Base-by-base conservation (phyloP, 2,113 vertebrate species). In the Leptosomus discolor region DNA sequence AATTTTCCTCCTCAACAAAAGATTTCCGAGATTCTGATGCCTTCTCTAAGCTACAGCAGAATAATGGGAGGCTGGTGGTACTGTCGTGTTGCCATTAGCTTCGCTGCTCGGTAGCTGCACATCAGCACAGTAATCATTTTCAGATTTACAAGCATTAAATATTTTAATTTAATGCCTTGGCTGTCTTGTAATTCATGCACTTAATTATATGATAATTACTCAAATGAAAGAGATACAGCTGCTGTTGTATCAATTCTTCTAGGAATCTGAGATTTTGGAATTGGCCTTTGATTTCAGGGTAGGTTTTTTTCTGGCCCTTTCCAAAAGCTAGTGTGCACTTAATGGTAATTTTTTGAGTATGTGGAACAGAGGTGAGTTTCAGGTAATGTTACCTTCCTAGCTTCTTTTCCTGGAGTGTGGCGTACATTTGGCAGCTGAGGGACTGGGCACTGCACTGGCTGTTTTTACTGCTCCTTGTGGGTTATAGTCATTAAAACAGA, bases 91-190 rank as follows among this genome's bases (percentile, higher is more conserved):
- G 97, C 98, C 94, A 96, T 98, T 97, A 98, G 97, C 94, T 94
- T 95, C 80, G 8, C 97, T 97, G 87, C 95, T 98, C 97, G 20
- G 97, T 97, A 98, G 97, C 98, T 98, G 97, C 96, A 95, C 98
- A 98, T 99, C 98, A 98, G 98, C 98, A 98, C 97, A 97, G 98
- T 98, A 98, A 98, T 98, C 98, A 98, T 99, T 99, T 98, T 98
- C 98, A 98, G 98, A 99, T 98, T 99, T 98, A 98, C 98, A 98
- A 98, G 98, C 99, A 99, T 98, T 98, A 99, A 98, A 98, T 98
- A 98, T 99, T 99, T 99, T 99, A 99, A 98, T 99, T 99, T 99
- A 99, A 99, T 98, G 98, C 98, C 98, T 98, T 99, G 98, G 98
- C 98, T 98, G 98, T 98, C 98, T 98, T 98, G 98, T 99, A 99